phyloP scores from a whole-genome alignment of 2,797 vertebrate genomes.

The Phataginus tricuspis region DNA sequence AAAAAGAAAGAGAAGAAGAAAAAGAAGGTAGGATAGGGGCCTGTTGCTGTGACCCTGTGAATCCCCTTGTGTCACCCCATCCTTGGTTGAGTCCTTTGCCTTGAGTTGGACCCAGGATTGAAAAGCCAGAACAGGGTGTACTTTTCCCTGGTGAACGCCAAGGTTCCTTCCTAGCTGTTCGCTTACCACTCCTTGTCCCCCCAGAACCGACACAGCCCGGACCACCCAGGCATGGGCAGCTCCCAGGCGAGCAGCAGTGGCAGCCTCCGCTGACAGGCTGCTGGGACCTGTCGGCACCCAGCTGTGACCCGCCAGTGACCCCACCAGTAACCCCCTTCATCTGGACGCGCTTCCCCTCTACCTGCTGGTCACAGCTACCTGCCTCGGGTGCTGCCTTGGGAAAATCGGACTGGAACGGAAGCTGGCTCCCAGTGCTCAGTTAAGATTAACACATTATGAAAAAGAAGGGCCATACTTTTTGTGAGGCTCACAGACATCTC shows the following conservation, averaged over 20 bases:
- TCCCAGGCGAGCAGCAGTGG: conserved; percentile 96
- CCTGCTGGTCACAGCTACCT: conserved; percentile 41
- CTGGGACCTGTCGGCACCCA: too few relatives aligned
- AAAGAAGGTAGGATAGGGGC: conserved; percentile 91
- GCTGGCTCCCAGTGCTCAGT: background rate
- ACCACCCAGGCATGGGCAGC: conserved; percentile 94
- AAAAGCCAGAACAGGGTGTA: background rate
- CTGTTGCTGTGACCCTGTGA: background rate
- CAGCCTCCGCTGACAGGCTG: conserved; percentile 91
- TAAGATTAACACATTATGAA: background rate
- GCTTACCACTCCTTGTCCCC: conserved; percentile 20
- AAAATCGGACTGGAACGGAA: background rate
- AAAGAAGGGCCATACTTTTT: background rate
- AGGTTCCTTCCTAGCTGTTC: background rate
- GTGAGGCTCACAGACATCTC: conserved; percentile 19
- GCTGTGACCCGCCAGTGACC: too few relatives aligned
- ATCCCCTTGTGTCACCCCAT: background rate
- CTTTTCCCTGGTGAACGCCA: background rate
- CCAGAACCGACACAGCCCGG: conserved; percentile 97
- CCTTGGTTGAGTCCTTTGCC: background rate
- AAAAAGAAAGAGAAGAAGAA: conserved; percentile 99
- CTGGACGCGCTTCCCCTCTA: background rate
- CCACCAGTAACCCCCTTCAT: too few relatives aligned
- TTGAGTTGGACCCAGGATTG: background rate
- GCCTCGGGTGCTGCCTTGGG: background rate